A percentile compares a stretch with the other conserved stretches of the same genome.
Evolutionary conservation across 1,140 invertebrate genomes (phyloP).

Genomic region (Caenorhabditis tropicalis): DNA sequence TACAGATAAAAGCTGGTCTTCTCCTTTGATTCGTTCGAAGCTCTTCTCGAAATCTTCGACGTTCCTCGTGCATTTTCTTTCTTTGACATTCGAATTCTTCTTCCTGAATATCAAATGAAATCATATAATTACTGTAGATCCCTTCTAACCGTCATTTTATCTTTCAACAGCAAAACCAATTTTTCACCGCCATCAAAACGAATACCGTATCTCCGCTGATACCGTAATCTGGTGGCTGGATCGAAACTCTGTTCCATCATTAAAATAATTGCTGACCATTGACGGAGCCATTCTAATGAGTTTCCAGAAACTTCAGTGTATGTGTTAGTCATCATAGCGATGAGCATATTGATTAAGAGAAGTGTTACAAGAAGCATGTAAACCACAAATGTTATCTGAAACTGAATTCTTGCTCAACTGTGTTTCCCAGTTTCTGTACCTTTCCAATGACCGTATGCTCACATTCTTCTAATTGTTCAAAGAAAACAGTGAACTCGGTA

Average conservation of each 20-base stretch:
- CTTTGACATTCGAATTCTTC: conserved; percentile 31
- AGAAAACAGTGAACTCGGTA: conserved; percentile 92
- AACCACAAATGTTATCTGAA: conserved; percentile 86
- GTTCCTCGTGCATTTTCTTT: conserved; percentile 38
- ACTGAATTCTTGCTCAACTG: conserved; percentile 56
- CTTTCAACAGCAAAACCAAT: conserved; percentile 81
- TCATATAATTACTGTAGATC: neutral
- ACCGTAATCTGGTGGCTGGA: conserved; percentile 82
- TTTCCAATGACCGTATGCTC: conserved; percentile 87
- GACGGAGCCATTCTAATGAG: conserved; percentile 92
- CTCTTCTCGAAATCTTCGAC: conserved; percentile 3
- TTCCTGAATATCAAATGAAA: neutral
- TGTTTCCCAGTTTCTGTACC: conserved; percentile 75
- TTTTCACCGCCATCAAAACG: conserved; percentile 85
- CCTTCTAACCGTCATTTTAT: conserved; percentile 1
- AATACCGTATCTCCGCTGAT: conserved; percentile 89
- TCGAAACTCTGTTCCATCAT: conserved; percentile 92
- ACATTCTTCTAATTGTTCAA: conserved; percentile 85
- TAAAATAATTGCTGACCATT: conserved; percentile 94
- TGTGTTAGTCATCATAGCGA: conserved; percentile 99
- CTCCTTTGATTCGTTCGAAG: conserved; percentile 31
- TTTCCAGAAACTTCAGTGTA: conserved; percentile 90
- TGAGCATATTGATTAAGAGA: conserved; percentile 94
- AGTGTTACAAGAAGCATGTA: conserved; percentile 96
- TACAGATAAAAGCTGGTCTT: conserved; percentile 2